Evolutionary conservation across 1,140 invertebrate genomes (phyloP), one percentile per base, ranked within the genome.

Genomic region (Drosophila tani): DNA sequence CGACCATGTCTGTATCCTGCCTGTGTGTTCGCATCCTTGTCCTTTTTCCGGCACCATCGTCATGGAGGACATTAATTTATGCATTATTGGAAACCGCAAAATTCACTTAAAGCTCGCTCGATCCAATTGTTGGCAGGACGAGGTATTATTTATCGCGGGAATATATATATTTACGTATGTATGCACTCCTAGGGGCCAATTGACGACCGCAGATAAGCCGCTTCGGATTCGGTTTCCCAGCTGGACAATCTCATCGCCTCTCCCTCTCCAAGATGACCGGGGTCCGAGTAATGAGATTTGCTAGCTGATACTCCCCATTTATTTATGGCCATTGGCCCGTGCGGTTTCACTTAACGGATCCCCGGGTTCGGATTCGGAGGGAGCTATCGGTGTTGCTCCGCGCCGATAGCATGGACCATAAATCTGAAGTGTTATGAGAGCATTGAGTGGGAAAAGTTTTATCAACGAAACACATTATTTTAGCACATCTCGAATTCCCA

Each of bases 71-170:
- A 60, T 86, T 86, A 80, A 86, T 88, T 86, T 86, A 86, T 88
- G 63, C 67, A 70, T 82, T 70, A 82, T 60, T 76, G 67, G 65
- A 45, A 62, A 76, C 84, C 84, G 65, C 80, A 71, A 83, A 78
- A 81, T 80, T 87, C 83, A 88, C 83, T 87, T 88, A 81, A 88
- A 82, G 69, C 58, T 58, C 60, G 53, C 77, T 57, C 49, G 51
- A 60, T 69, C 38, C 40, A 50, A 78, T 62, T 55, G 57, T 47
- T 8, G 29, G 55, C 68, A 63, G 53, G 35, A 11, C 35, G 14
- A 84, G 78, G 75, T 78, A 78, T 81, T 71, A 83, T 87, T 87
- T 83, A 87, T 81, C 83, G 65, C 27, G 17, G 53, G 47, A 3
- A 43, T 57, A 15, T 38, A 21, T 21, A 7, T 35, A 35, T 35